Conservation (phyloP, 2,888 invertebrate genomes). For the Hoplodrina blanda region DNA sequence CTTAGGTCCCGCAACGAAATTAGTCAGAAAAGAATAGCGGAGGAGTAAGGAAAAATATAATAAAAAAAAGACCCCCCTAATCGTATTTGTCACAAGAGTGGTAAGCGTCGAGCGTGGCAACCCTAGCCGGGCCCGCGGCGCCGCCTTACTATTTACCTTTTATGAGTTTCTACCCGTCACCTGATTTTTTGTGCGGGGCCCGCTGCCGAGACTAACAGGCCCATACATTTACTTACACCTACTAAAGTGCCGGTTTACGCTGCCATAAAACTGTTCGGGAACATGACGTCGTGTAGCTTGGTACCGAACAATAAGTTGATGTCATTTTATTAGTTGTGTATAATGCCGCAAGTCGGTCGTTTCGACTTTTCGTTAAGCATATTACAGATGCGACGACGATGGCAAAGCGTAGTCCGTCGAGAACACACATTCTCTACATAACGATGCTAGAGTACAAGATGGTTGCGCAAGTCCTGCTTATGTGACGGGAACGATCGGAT, state of each 20-base stretch:
- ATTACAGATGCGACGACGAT: neutral
- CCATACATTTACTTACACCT: conserved; percentile 43
- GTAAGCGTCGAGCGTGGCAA: neutral
- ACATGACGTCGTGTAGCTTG: conserved; percentile 15
- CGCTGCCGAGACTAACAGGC: conserved; percentile 36
- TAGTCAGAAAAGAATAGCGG: too few relatives aligned
- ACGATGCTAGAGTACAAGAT: neutral
- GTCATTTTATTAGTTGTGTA: conserved; percentile 20
- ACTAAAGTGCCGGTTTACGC: conserved; percentile 35
- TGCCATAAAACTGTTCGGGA: conserved; percentile 60
- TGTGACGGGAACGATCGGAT: neutral
- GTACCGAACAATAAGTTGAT: conserved; percentile 18
- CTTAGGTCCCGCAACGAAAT: too few relatives aligned
- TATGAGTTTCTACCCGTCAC: conserved; percentile 62
- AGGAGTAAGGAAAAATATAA: too few relatives aligned
- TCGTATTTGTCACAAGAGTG: neutral
- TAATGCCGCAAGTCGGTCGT: neutral
- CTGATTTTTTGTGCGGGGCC: conserved; percentile 34
- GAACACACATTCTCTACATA: neutral
- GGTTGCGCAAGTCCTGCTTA: neutral
- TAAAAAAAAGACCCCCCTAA: too few relatives aligned
- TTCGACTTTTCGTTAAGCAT: neutral
- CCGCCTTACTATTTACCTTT: conserved; percentile 47
- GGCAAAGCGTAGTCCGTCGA: neutral
- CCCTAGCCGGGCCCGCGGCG: neutral